Evolutionary conservation across 2,888 invertebrate genomes (phyloP), one percentile per base, ranked within the genome.

Genomic region (Polyommatus iphigenia): DNA sequence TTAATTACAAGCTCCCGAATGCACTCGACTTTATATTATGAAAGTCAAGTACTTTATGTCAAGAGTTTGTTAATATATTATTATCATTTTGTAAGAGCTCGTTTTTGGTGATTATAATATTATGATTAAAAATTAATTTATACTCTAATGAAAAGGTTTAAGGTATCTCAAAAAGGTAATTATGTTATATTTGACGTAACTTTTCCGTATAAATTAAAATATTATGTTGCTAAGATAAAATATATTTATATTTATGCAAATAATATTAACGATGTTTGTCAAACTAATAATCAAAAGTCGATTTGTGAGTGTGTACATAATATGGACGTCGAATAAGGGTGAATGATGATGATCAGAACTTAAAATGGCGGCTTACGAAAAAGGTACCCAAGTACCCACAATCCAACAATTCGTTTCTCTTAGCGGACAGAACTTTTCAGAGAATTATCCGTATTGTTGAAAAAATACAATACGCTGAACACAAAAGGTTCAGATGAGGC

Each of bases 401-500:
- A 67, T 67, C 29, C 67, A 29, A 67, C n/a, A 15, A 67, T 32
- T 32, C 29, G 13, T 29, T 67, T 32, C 29, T 24, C 24, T 67
- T 67, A 32, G 13, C 18, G 29, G 29, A 7, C 15, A 67, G 67
- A 67, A 32, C 20, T 67, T 29, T 67, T 67, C 32, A 15, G 6
- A 67, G 67, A 67, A 67, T 67, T 67, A 67, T 67, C 29, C 67
- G 41, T 72, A 72, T 72, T 72, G 36, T 41, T 41, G 41, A 72
- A 72, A 41, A 72, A 72, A 72, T 41, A 72, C 72, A 72, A 72
- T 72, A 72, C 72, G 36, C 41, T 36, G 20, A 41, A 41, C 72
- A 72, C 72, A 72, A 72, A 67, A 72, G 72, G 72, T 72, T 41
- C 72, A 72, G 20, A 72, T 72, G 36, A 72, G 72, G 41, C 41